Conservation (phyloP, 2,888 invertebrate genomes). For the Drosophila flavopinicola region DNA sequence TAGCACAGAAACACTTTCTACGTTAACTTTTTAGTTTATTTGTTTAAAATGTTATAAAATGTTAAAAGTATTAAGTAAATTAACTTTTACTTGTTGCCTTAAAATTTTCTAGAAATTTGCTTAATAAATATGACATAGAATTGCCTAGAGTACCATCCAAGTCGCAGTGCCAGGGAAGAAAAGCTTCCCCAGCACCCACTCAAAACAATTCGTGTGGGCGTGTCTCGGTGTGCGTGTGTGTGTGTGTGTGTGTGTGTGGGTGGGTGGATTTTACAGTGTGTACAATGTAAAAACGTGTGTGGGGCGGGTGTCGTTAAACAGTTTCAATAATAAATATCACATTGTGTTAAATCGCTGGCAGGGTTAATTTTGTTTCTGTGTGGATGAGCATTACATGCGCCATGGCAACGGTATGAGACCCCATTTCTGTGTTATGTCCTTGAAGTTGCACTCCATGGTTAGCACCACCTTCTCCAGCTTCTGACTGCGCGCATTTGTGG, state of each 20-base stretch:
- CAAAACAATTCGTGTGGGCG: conserved; percentile 73
- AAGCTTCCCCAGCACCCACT: conserved; percentile 42
- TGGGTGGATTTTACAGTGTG: conserved; percentile 21
- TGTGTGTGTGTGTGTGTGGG: conserved; percentile 8
- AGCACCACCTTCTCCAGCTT: conserved; percentile 75
- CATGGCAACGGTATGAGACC: conserved; percentile 83
- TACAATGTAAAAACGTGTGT: conserved; percentile 35
- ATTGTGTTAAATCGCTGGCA: conserved; percentile 68
- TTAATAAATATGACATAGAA: conserved; percentile 75
- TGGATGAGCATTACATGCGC: conserved; percentile 67
- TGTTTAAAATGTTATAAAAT: conserved; percentile 50
- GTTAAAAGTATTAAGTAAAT: conserved; percentile 60
- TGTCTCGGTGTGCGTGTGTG: conserved; percentile 50
- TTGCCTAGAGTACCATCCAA: conserved; percentile 55
- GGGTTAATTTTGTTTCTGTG: conserved; percentile 17
- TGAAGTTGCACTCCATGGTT: conserved; percentile 76
- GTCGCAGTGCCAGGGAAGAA: conserved; percentile 53
- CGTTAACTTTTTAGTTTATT: conserved; percentile 43
- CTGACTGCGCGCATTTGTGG: conserved; percentile 64
- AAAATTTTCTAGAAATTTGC: conserved; percentile 62
- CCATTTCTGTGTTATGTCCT: conserved; percentile 83
- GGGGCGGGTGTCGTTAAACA: conserved; percentile 54
- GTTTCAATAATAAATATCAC: conserved; percentile 79
- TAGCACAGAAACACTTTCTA: conserved; percentile 8
- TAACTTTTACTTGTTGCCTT: conserved; percentile 39